These are phyloP conservation scores for Eospalax fontanierii DNA, from an alignment of 2,797 vertebrate genomes.

Conservation along the genomic window DNA sequence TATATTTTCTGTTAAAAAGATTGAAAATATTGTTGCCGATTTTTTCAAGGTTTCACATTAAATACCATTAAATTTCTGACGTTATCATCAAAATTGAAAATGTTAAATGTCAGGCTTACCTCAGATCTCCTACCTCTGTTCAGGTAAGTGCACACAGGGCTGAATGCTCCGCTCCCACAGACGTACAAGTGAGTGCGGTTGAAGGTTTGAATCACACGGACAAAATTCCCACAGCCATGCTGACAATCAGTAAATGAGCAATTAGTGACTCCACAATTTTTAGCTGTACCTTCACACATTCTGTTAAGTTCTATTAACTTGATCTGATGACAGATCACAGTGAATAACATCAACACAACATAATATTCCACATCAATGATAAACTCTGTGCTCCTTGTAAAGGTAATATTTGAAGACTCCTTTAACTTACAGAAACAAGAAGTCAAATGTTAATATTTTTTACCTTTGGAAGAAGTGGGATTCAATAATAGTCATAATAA, in stretches of 20 bases:
- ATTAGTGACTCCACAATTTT: background rate
- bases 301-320: background rate
- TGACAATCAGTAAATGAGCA: constrained; percentile 79
- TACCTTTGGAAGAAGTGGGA: background rate
- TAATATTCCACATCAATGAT: background rate
- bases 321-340: background rate
- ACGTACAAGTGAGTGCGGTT: constrained; percentile 98
- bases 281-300: background rate
- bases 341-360: background rate
- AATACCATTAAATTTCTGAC: background rate
- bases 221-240: constrained; percentile 99
- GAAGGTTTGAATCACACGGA: constrained; percentile 96
- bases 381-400: background rate
- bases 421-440: background rate
- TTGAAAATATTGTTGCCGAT: background rate
- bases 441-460: background rate
- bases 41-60: constrained; percentile 21
- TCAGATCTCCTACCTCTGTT: constrained; percentile 97
- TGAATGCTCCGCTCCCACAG: constrained; percentile 98
- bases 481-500: background rate
- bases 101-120: constrained; percentile 87
- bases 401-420: background rate
- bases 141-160: constrained; percentile 96
- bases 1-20: background rate
- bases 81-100: background rate